A percentile compares a stretch with the other conserved stretches of the same genome.
Evolutionary conservation across 1,140 invertebrate species (phyloP).

Genomic region (Chymomyza costata): DNA sequence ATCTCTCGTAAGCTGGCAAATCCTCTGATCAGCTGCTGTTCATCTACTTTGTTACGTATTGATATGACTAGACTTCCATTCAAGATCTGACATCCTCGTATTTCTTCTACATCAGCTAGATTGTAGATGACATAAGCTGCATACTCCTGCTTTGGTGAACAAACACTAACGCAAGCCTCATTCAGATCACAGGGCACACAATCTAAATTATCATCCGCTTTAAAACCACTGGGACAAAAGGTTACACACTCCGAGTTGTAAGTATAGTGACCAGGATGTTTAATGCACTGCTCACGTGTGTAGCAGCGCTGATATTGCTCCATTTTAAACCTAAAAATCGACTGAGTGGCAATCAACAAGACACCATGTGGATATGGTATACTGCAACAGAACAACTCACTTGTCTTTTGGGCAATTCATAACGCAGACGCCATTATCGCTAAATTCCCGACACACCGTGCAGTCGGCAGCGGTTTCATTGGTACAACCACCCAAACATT

Average conservation of each 20-base stretch:
- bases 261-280: slow-evolving; percentile 16
- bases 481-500: slow-evolving; percentile 59
- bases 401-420: slow-evolving; percentile 47
- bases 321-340: slow-evolving; percentile 35
- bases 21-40: slow-evolving; percentile 35
- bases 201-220: slow-evolving; percentile 18
- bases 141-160: slow-evolving; percentile 26
- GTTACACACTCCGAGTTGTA: slow-evolving; percentile 38
- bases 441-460: slow-evolving; percentile 43
- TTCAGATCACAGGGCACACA: slow-evolving; percentile 34
- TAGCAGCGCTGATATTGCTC: slow-evolving; percentile 57
- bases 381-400: slow-evolving; percentile 35
- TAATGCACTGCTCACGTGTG: slow-evolving; percentile 34
- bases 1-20: slow-evolving; percentile 53
- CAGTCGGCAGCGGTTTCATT: slow-evolving; percentile 42
- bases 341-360: slow-evolving; percentile 5
- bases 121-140: slow-evolving; percentile 33
- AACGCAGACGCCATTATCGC: slow-evolving; percentile 51
- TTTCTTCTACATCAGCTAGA: slow-evolving; percentile 47
- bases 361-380: not conserved
- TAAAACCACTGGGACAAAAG: slow-evolving; percentile 54
- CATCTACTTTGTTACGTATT: slow-evolving; percentile 45
- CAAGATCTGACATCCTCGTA: slow-evolving; percentile 57
- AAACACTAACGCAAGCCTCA: slow-evolving; percentile 48
- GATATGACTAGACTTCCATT: slow-evolving; percentile 53